Base-by-base conservation (phyloP, 2,888 invertebrate genomes). In the Mactromeris polynyma region DNA sequence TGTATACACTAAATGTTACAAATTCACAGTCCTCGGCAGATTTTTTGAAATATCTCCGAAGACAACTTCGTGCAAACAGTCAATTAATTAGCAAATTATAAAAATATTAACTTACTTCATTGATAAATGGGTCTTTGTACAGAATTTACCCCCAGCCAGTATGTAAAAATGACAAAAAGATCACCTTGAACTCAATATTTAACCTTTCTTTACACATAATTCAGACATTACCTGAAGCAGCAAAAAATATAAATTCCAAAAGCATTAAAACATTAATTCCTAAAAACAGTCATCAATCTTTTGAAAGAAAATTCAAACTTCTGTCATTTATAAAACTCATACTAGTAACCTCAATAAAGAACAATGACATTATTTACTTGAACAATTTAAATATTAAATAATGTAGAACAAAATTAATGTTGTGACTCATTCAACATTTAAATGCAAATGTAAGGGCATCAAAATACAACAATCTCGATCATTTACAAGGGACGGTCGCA, bases 41-140 rank as follows among this genome's bases (percentile, higher is more conserved):
- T 73, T 73, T 73, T 36, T 36, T 73, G 0, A 36, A 73, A 73
- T 36, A 73, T 33, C 19, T 73, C 31, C 1, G 36, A 73, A 26
- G 33, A 17, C 26, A 73, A 33, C 33, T 31, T 33, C 36, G 36
- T 33, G 26, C 36, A 36, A 73, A 73, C 36, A 73, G 26, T 33
- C 17, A 26, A 26, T 26, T 58, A 73, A 73, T 73, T 73, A 73
- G 17, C 73, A 73, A 73, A 73, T 73, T 73, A 73, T 31, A 73
- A 33, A 73, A 36, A 31, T 69, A 69, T 73, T 33, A 73, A 19
- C 36, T 14, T 73, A 73, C 36, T 73, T 33, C 73, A 26, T 73
- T 33, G 17, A 73, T 11, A 73, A 36, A 33, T 33, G 36, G 31
- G 11, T 73, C 11, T 73, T 73, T 73, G 73, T 73, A 19, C 73